A percentile compares a stretch with the other conserved stretches of the same genome.
Conservation (phyloP, 2,113 vertebrate genomes). For the human (Homo sapiens) region GRCh38 chr6:15031501-15032000, state of each 20-base stretch:
- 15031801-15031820: not conserved
- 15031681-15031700: not conserved
- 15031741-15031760: not conserved
- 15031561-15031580: not conserved
- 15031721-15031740: not conserved
- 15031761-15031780: not conserved
- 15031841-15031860: not conserved
- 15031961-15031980: fast-evolving
- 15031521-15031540: not conserved
- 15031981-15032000: not conserved
- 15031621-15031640: not conserved
- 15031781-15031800: not conserved
- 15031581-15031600: not conserved
- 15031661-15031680: not conserved
- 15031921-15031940: not conserved
- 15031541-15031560: not conserved
- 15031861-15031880: not conserved
- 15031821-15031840: not conserved
- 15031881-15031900: not conserved
- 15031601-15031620: not conserved
- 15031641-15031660: not conserved
- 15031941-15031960: fast-evolving
- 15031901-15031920: not conserved
- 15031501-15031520: not conserved
- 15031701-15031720: not conserved